Evolutionary conservation across 2,797 vertebrate genomes (phyloP), one percentile per base, ranked within the genome.

Genomic region (Sylvilagus floridanus): DNA sequence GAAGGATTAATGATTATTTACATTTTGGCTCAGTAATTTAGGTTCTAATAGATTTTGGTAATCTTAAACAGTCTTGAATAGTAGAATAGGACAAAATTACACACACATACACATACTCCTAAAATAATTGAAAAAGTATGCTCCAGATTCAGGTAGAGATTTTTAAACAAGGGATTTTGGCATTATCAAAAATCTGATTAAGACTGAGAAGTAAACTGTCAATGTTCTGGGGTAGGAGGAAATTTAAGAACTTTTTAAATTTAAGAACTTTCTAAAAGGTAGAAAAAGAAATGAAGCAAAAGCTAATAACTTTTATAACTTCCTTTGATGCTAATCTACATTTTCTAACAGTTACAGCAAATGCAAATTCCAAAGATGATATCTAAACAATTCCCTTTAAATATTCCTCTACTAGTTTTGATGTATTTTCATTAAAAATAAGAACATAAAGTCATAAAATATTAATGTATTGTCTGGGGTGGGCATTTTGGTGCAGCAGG

Each of bases 261-360:
- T 60, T 57, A 82, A 65, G 10, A 90, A 81, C 14, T 63, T 91
- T 94, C 37, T 4, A 75, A 17, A 50, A 95, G 22, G 22, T 22
- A 86, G 26, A 81, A 60, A 65, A 90, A 73, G 21, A 28, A 65
- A 71, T 50, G 57, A 47, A 69, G 10, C 2, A 60, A 88, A 78
- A 42, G 26, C 2, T 42, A 57, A 75, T 84, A 16, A 52, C 7
- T 68, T 71, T 21, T 22, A 17, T 21, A 2, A 2, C 6, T 87
- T 83, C 52, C 90, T 83, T 86, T 28, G 77, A 93, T 47, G 50
- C 17, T 42, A 73, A 54, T 8, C 28, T 83, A 83, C 5, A 52
- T 52, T 90, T 93, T 82, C 57, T 42, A 66, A 78, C 26, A 92
- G 32, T 35, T 90, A 30, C 17, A 63, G 19, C 14, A 92, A 84